Evolutionary conservation across 2,797 vertebrate species (phyloP).

Genomic region (Ataeniobius toweri): DNA sequence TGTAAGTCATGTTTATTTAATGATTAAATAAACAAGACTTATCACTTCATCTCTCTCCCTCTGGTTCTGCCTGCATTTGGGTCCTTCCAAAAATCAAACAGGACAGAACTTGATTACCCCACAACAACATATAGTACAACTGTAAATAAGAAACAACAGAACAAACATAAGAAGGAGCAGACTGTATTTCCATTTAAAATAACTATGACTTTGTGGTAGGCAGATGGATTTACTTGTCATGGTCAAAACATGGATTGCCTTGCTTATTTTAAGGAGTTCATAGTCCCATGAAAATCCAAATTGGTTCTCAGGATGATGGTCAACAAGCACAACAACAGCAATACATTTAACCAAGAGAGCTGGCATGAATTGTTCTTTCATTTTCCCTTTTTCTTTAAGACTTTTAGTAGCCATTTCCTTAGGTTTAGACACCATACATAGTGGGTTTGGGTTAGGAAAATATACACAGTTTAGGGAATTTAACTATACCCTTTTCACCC

Average conservation of each 20-base stretch:
- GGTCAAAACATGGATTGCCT: background rate
- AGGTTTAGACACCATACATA: background rate
- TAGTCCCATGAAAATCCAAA: background rate
- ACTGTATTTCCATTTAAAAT: background rate
- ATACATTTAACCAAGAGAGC: background rate
- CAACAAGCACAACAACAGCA: background rate
- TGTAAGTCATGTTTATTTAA: no score
- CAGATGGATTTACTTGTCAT: background rate
- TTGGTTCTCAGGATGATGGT: background rate
- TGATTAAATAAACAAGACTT: no score
- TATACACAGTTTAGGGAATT: background rate
- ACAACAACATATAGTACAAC: background rate
- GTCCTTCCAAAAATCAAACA: no score
- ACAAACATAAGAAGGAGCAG: background rate
- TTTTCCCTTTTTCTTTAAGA: background rate
- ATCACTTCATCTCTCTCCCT: no score
- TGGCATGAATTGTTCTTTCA: background rate
- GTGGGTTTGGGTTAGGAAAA: background rate
- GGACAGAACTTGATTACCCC: background rate
- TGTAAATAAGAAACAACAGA: background rate
- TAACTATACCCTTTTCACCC: background rate
- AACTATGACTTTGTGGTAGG: background rate
- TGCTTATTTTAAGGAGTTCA: background rate
- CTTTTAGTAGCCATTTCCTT: background rate
- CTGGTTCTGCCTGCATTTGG: no score